Percentiles rank a stretch among this genome's conserved stretches.
Evolutionary conservation across 2,888 invertebrate genomes (phyloP).

Genomic region (Pimpla rufipes): DNA sequence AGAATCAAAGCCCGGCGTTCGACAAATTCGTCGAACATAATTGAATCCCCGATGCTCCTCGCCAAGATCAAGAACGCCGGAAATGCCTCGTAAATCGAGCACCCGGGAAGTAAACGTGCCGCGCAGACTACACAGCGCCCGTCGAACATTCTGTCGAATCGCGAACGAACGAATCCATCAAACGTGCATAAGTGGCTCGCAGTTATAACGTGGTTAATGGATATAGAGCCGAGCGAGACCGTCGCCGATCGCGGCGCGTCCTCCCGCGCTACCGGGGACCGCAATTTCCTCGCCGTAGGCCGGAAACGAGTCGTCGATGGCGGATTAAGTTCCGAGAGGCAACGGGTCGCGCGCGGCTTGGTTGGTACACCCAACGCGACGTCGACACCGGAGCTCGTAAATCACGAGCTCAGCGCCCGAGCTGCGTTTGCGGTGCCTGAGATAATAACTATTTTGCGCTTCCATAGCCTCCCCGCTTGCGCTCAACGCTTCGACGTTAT

Average conservation of each 20-base stretch:
- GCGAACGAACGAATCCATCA: slow-evolving; percentile 44
- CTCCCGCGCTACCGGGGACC: slow-evolving; percentile 21
- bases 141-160: slow-evolving; percentile 38
- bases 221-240: slow-evolving; percentile 21
- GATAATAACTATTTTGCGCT: slow-evolving; percentile 83
- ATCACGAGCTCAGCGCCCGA: slow-evolving; percentile 80
- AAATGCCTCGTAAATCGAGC: slow-evolving; percentile 12
- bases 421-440: slow-evolving; percentile 77
- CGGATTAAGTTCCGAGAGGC: slow-evolving; percentile 52
- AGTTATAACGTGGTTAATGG: slow-evolving; percentile 23
- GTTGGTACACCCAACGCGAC: slow-evolving; percentile 46
- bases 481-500: slow-evolving; percentile 46
- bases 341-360: slow-evolving; percentile 21
- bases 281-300: slow-evolving; percentile 60
- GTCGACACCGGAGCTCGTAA: slow-evolving; percentile 74
- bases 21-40: no score
- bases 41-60: no score
- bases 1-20: no score
- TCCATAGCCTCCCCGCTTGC: slow-evolving; percentile 76
- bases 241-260: slow-evolving; percentile 5
- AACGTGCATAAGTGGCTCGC: slow-evolving; percentile 35
- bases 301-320: slow-evolving; percentile 64
- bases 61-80: not conserved
- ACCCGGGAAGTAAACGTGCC: slow-evolving; percentile 7
- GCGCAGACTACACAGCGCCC: no score